Conservation (phyloP, 2,113 vertebrate species). For the Verasper variegatus region DNA sequence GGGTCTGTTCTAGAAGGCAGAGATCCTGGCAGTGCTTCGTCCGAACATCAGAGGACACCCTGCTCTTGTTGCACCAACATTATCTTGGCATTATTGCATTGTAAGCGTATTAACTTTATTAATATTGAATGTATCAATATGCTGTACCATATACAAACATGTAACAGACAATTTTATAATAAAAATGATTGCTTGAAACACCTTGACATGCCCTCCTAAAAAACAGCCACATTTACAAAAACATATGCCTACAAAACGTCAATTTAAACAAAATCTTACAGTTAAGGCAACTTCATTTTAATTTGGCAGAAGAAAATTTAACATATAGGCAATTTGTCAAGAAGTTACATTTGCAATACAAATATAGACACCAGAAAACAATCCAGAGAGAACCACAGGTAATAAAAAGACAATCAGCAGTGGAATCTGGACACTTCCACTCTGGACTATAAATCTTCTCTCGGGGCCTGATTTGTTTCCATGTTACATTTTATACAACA, state of each 20-base stretch:
- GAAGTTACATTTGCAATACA: conserved; percentile 15
- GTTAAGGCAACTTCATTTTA: conserved; percentile 59
- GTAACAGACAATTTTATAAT: conserved; percentile 37
- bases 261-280: conserved; percentile 36
- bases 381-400: conserved; percentile 21
- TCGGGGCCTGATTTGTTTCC: conserved; percentile 2
- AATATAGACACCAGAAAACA: conserved; percentile 28
- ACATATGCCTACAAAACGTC: conserved; percentile 1
- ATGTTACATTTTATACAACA: conserved; percentile 8
- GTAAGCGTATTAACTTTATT: conserved; percentile 48
- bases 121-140: conserved; percentile 37
- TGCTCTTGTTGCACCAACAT: conserved; percentile 5
- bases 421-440: neutral
- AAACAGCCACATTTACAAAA: neutral
- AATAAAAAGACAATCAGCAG: neutral
- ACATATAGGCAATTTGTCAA: conserved; percentile 16
- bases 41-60: conserved; percentile 1
- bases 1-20: conserved; percentile 12
- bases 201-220: conserved; percentile 6
- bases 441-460: conserved; percentile 20
- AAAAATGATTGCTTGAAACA: conserved; percentile 39
- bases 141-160: conserved; percentile 61
- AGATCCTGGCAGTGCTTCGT: conserved; percentile 13
- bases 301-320: conserved; percentile 20
- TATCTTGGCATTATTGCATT: conserved; percentile 48